Evolutionary conservation across 2,113 vertebrate species (phyloP).

Genomic region (Nyctereutes procyonoides): DNA sequence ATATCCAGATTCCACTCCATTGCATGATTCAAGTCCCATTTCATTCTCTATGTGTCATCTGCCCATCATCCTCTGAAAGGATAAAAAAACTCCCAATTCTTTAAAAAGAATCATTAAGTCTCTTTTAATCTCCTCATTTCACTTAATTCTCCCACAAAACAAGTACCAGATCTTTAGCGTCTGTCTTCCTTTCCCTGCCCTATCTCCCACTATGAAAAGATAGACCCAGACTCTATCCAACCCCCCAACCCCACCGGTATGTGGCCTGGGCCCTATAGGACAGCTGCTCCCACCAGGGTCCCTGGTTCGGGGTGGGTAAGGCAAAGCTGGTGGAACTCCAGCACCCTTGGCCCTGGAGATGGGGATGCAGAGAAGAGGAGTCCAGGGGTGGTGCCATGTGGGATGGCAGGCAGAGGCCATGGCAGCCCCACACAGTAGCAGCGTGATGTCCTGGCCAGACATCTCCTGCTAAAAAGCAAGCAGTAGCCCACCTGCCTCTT

Average conservation of each 20-base stretch:
- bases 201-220: background rate
- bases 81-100: background rate
- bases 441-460: rapidly evolving
- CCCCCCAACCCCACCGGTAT: rapidly evolving
- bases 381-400: rapidly evolving
- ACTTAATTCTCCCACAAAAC: constrained; percentile 14
- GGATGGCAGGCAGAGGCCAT: background rate
- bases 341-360: background rate
- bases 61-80: constrained; percentile 16
- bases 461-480: background rate
- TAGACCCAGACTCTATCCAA: background rate
- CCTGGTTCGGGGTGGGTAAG: background rate
- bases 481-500: background rate
- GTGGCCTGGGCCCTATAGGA: background rate
- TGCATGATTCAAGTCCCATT: background rate
- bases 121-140: background rate
- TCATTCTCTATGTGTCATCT: constrained; percentile 6
- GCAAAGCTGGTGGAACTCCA: background rate
- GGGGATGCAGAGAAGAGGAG: background rate
- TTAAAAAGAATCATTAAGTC: constrained; percentile 8
- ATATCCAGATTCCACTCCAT: background rate
- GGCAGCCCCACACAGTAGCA: rapidly evolving
- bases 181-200: background rate
- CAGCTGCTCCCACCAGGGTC: background rate
- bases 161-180: background rate